Base-by-base conservation (phyloP, 1,140 invertebrate species). In the Psilanteris sp. region DNA sequence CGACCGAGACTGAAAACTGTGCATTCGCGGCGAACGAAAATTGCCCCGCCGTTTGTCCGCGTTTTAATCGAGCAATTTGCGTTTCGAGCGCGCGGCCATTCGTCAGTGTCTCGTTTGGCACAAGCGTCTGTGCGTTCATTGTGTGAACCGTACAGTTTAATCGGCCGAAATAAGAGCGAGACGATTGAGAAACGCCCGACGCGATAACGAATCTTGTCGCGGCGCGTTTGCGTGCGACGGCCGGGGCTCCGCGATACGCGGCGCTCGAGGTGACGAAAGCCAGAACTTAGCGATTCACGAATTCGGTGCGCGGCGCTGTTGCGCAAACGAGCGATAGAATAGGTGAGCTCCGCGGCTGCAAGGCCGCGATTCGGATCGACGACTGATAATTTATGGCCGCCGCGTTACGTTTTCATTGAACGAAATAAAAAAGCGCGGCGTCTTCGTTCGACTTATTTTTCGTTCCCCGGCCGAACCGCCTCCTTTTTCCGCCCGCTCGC, bases 91-190 rank as follows among this genome's bases (percentile, higher is more conserved):
- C 14, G 6, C 8, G 34, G 13, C 31, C 50, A 31, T 55, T 55
- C 31, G 36, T 55, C 50, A 55, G 29, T 57, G 37, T 57, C 52
- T 57, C 16, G 52, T 43, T 43, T 41, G 27, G 52, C 34, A 15
- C 36, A 57, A 57, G 15, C 20, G 14, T n/a, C n/a, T n/a, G 22
- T 46, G 55, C 55, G 37, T 24, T 18, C 54, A 59, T 41, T n/a
- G n/a, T 43, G 36, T 43, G 54, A 24, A 59, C 27, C 26, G 37
- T 18, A 46, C 29, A n/a, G n/a, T 44, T 46, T 61, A 61, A 61
- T 59, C 54, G 39, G 54, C 46, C 54, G 43, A 46, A 46, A 46
- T 39, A 48, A 61, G 39, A 48, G 55, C 32, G 31, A 61, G 29
- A 37, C 43, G 57, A 46, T 59, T 62, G 34, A 8, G 57, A 62